Percentiles rank a stretch among this genome's conserved stretches.
These are phyloP conservation scores for Morelia viridis DNA, from an alignment of 2,797 vertebrate species.

Conservation along the genomic window DNA sequence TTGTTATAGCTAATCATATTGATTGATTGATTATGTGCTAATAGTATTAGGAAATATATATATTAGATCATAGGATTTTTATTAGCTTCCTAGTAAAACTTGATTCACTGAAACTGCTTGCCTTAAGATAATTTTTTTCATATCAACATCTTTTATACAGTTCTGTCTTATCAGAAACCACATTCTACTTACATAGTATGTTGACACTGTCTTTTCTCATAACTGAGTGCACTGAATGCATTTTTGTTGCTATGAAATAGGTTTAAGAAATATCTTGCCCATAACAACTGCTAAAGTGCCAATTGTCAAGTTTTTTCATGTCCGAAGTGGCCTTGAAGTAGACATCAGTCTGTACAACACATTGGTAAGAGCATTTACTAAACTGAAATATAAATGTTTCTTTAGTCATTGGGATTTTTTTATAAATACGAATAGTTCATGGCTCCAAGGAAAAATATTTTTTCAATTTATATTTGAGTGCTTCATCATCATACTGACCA, in stretches of 20 bases:
- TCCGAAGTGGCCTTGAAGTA: constrained; percentile 90
- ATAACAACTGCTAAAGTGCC: constrained; percentile 98
- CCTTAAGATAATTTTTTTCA: background rate
- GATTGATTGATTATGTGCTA: background rate
- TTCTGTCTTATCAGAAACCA: background rate
- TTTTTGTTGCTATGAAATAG: constrained; percentile 61
- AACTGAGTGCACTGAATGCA: background rate
- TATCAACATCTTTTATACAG: background rate
- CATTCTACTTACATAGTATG: background rate
- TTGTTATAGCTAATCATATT: background rate
- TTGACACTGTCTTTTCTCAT: background rate
- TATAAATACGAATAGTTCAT: background rate
- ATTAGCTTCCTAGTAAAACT: background rate
- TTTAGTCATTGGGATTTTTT: background rate
- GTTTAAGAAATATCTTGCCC: constrained; percentile 90
- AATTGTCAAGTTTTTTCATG: constrained; percentile 94
- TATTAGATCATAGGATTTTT: background rate
- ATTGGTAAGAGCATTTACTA: constrained; percentile 77
- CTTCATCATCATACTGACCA: background rate
- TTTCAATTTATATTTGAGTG: background rate
- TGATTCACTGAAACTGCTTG: background rate
- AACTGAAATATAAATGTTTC: background rate
- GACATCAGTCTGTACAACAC: constrained; percentile 98
- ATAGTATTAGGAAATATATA: background rate
- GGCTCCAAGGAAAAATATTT: background rate